Evolutionary conservation across 92 coral and sea anemone genomes (phyloP).

Genomic region (Galaxea fascicularis): DNA sequence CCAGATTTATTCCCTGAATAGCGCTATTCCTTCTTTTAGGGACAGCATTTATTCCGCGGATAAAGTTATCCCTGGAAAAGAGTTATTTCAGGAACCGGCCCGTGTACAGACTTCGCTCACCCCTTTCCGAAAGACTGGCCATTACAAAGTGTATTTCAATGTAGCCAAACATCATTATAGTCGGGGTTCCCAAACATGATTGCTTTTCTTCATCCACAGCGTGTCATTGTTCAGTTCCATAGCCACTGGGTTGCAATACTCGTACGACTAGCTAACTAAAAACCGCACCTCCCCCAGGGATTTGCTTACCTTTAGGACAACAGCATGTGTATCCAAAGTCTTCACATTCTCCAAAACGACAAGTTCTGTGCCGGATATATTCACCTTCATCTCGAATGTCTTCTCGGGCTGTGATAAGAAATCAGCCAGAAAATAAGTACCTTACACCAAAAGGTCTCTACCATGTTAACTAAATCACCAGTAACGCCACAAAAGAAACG

Average conservation of each 20-base stretch:
- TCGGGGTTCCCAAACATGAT: too few relatives aligned
- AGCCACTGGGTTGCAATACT: too few relatives aligned
- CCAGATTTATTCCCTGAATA: too few relatives aligned
- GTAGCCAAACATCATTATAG: too few relatives aligned
- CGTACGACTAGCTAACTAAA: too few relatives aligned
- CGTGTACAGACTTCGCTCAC: too few relatives aligned
- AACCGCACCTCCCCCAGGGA: not conserved
- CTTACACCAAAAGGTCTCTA: too few relatives aligned
- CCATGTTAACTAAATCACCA: too few relatives aligned
- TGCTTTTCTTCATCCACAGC: too few relatives aligned
- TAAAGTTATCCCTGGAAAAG: slow-evolving; percentile 1
- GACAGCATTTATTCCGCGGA: slow-evolving; percentile 14
- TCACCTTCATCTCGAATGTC: slow-evolving; percentile 97
- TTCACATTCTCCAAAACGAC: slow-evolving; percentile 90
- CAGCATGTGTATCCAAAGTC: slow-evolving; percentile 89
- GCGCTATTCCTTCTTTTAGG: slow-evolving; percentile 2
- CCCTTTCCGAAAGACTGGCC: not conserved
- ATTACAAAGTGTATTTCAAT: too few relatives aligned
- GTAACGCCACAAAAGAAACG: too few relatives aligned
- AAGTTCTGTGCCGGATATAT: slow-evolving; percentile 96
- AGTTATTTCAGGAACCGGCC: slow-evolving; percentile 30
- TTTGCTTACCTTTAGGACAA: slow-evolving; percentile 81
- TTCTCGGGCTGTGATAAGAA: slow-evolving; percentile 64
- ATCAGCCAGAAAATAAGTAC: not conserved
- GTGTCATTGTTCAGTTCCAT: too few relatives aligned